Percentiles rank a stretch among this genome's conserved stretches.
phyloP scores from a whole-genome alignment of 2,888 invertebrate species.

The Nomada fabriciana region DNA sequence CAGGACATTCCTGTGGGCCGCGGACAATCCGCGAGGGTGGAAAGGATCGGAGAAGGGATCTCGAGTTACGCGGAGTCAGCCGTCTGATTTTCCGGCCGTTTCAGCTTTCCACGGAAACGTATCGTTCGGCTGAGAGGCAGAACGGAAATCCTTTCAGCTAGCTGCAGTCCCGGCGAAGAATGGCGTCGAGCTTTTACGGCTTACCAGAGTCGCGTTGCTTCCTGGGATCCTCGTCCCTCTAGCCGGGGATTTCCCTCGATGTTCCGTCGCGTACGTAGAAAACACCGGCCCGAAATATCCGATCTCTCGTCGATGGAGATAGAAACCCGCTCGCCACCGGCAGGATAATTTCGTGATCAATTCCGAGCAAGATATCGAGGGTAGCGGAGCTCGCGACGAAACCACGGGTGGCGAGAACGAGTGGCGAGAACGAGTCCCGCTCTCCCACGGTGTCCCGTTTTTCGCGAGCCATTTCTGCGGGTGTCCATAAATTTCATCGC shows the following conservation, averaged over 20 bases:
- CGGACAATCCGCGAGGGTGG: neutral
- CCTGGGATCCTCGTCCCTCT: conserved; percentile 6
- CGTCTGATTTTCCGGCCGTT: conserved; percentile 57
- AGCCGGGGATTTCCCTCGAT: neutral
- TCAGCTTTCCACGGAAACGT: conserved; percentile 44
- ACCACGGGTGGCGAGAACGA: conserved; percentile 5
- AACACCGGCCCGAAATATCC: neutral
- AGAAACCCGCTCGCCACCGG: too few species aligned
- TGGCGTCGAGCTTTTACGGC: conserved; percentile 52
- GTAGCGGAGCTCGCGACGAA: neutral
- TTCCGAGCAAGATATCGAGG: too few species aligned
- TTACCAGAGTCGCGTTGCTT: conserved; percentile 37
- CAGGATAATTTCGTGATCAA: too few species aligned
- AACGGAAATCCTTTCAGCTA: conserved; percentile 64
- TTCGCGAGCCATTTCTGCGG: conserved; percentile 13
- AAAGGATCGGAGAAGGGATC: neutral
- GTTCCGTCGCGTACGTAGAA: neutral
- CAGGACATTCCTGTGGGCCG: too few species aligned
- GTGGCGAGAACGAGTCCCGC: neutral
- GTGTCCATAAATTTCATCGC: conserved; percentile 6
- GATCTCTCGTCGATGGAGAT: too few species aligned
- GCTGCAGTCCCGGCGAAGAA: conserved; percentile 46
- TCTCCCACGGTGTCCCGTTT: neutral
- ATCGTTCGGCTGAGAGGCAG: conserved; percentile 30
- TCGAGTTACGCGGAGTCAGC: conserved; percentile 52